Evolutionary conservation across 2,113 vertebrate genomes (phyloP).

Genomic region (Illadopsis cleaveri): DNA sequence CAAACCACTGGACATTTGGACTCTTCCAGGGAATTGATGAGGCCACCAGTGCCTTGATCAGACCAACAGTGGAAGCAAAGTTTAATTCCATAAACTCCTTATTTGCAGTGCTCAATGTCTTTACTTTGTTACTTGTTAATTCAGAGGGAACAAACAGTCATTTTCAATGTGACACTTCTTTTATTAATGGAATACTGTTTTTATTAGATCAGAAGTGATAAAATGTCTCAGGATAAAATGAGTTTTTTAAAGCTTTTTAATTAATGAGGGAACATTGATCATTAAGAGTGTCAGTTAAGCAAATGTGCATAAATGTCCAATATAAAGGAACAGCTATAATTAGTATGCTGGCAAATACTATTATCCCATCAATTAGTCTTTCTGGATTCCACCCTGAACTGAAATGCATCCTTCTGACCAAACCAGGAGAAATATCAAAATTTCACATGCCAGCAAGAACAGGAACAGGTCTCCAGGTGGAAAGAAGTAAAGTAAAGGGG

Average conservation of each 20-base stretch:
- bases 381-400: neutral
- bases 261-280: constrained; percentile 41
- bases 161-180: constrained; percentile 19
- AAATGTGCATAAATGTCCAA: constrained; percentile 20
- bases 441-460: fast-evolving
- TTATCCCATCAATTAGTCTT: neutral
- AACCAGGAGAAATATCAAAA: neutral
- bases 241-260: constrained; percentile 24
- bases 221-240: constrained; percentile 5
- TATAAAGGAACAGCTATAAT: constrained; percentile 25
- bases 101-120: neutral
- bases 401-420: neutral
- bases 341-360: neutral
- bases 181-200: constrained; percentile 28
- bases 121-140: constrained; percentile 3
- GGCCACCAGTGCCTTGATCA: neutral
- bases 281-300: constrained; percentile 35
- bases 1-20: neutral
- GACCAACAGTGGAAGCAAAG: neutral
- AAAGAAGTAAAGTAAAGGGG: neutral
- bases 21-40: neutral
- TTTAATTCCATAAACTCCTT: neutral
- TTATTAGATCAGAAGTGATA: constrained; percentile 39
- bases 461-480: neutral
- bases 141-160: neutral